These are phyloP conservation scores for Trachymyrmex septentrionalis DNA, from an alignment of 1,140 invertebrate genomes.

Conservation along the genomic window DNA sequence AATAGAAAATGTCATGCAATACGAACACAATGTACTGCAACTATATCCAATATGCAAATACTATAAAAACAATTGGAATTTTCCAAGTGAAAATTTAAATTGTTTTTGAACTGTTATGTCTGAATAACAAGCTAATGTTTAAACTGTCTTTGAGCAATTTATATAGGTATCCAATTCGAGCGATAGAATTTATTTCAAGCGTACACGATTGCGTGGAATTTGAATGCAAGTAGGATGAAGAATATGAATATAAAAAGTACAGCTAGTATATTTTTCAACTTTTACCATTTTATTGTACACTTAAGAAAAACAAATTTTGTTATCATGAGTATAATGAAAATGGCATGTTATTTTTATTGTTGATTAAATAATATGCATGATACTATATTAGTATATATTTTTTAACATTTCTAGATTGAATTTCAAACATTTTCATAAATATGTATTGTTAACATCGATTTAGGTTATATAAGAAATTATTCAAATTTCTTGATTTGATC, in stretches of 20 bases:
- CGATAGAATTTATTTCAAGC: conserved; percentile 67
- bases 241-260: conserved; percentile 17
- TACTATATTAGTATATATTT: not conserved
- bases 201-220: conserved; percentile 30
- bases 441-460: not conserved
- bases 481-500: not conserved
- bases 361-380: not conserved
- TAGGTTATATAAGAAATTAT: not conserved
- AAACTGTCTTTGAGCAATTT: conserved; percentile 71
- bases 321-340: not conserved
- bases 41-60: conserved; percentile 52
- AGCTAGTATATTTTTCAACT: conserved; percentile 1
- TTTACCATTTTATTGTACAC: not conserved
- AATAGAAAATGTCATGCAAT: not conserved
- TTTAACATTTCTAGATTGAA: not conserved
- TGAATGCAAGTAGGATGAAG: not conserved
- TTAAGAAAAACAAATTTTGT: not conserved
- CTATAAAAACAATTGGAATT: conserved; percentile 74
- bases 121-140: conserved; percentile 68
- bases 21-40: conserved; percentile 24
- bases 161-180: conserved; percentile 61
- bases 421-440: not conserved
- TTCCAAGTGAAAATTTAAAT: conserved; percentile 74
- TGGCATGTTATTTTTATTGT: not conserved
- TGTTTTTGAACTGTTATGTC: conserved; percentile 68